Evolutionary conservation across 2,113 vertebrate genomes (phyloP).

Genomic region (Strix uralensis): DNA sequence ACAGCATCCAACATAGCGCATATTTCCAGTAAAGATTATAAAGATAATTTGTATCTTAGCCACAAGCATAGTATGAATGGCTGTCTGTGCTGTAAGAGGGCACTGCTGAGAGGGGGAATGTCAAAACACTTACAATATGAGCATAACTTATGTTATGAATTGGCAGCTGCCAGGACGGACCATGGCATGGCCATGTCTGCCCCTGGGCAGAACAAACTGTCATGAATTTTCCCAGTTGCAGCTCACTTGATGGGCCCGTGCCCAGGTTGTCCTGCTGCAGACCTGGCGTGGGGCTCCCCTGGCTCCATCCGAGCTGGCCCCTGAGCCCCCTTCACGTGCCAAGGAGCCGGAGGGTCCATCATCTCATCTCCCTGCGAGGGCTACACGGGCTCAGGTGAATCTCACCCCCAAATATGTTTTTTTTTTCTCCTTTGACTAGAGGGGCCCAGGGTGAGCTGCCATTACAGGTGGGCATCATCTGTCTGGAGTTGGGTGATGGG

Average conservation of each 20-base stretch:
- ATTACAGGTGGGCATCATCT: accelerated
- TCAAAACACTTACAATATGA: neutral
- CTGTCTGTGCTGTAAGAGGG: neutral
- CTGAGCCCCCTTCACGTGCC: neutral
- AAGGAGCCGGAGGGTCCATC: neutral
- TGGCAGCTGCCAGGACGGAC: neutral
- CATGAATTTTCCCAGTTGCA: neutral
- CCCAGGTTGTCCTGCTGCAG: neutral
- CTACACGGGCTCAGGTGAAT: neutral
- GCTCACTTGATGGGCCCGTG: neutral
- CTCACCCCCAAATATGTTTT: neutral
- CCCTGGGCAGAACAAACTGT: neutral
- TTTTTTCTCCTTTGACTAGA: neutral
- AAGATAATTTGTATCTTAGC: neutral
- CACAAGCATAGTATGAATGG: neutral
- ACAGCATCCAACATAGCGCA: neutral
- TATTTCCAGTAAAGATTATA: neutral
- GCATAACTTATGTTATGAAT: neutral
- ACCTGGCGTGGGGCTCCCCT: neutral
- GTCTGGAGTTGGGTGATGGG: neutral
- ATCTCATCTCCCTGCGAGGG: neutral
- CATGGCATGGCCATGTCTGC: neutral
- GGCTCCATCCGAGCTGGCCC: neutral
- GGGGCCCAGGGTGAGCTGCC: neutral
- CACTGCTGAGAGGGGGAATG: neutral